Percentiles rank a stretch among this genome's conserved stretches.
phyloP scores from a whole-genome alignment of 2,888 invertebrate genomes.

The Platynereis dumerilii region DNA sequence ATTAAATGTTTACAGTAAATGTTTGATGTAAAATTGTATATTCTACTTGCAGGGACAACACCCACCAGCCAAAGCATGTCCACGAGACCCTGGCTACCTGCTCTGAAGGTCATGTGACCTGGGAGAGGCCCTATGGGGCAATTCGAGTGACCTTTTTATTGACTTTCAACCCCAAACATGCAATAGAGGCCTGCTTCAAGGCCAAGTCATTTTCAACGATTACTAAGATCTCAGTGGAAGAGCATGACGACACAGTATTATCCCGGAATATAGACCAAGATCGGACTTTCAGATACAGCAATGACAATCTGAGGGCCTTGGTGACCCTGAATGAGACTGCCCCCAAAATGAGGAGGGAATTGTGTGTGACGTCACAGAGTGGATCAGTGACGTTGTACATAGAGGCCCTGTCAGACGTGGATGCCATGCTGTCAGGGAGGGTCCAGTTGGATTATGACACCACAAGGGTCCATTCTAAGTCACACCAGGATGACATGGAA shows the following conservation, averaged over 20 bases:
- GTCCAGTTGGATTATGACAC: conserved; percentile 4
- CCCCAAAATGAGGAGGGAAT: conserved; percentile 5
- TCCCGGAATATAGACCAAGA: not conserved
- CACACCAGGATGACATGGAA: not conserved
- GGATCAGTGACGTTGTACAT: not conserved
- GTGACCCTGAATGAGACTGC: not conserved
- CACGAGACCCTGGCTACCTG: not conserved
- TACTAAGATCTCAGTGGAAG: conserved; percentile 7
- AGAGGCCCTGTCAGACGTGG: not conserved
- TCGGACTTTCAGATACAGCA: no score
- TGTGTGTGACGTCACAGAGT: not conserved
- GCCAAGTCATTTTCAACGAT: not conserved
- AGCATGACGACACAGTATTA: not conserved
- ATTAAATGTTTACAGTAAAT: no score
- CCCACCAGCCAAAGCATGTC: not conserved
- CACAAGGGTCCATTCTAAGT: not conserved
- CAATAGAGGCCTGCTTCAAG: conserved; percentile 5
- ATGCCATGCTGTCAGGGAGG: not conserved
- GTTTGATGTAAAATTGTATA: no score
- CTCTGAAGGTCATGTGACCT: conserved; percentile 2
- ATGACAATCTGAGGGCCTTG: not conserved
- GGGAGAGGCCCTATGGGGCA: conserved; percentile 1
- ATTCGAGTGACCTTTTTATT: not conserved
- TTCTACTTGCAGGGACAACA: conserved; percentile 4
- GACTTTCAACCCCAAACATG: not conserved